Evolutionary conservation across 2,113 vertebrate species (phyloP), one percentile per base, ranked within the genome.

Genomic region (Brachionichthys hirsutus): DNA sequence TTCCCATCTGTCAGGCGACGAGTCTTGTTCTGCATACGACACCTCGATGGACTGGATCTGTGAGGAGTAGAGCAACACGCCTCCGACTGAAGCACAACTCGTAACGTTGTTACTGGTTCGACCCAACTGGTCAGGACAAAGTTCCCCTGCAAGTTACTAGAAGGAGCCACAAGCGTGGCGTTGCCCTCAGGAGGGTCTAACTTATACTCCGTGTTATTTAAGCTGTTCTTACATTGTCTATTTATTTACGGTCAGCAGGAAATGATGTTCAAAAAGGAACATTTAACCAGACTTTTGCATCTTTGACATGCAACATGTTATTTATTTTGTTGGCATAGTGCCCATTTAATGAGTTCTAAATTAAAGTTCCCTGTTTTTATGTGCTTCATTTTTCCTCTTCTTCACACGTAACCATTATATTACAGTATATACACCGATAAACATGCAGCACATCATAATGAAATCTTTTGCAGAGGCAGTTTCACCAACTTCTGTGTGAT

Each of bases 11-110:
- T 58, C 49, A 90, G 89, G 77, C 17, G 85, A 82, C 67, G 80
- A 78, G 55, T 85, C 81, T 38, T 79, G 63, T 61, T 63, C 48
- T 2, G 72, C 80, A 54, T 77, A 83, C 43, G 92, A 95, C 78
- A 73, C 84, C 70, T 93, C 94, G 53, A 93, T 94, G 92, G 92
- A 93, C 6, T 97, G 95, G 95, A 95, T 97, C 82, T 90, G 43
- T 10, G 78, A 89, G 51, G 78, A 89, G 67, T 89, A 85, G 53
- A 67, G 40, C 35, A 0, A 17, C 17, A 10, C 30, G 14, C 11
- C 16, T 38, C 22, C 13, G 2, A 4, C 36, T 38, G 8, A 30
- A 30, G 8, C 36, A 38, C 36, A 38, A 10, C 59, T 55, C 58
- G 51, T 57, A 11, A 44, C 57, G 10, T 38, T 10, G 9, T 14